Evolutionary conservation across 1,140 invertebrate species (phyloP).

Genomic region (Piezodorus guildinii): DNA sequence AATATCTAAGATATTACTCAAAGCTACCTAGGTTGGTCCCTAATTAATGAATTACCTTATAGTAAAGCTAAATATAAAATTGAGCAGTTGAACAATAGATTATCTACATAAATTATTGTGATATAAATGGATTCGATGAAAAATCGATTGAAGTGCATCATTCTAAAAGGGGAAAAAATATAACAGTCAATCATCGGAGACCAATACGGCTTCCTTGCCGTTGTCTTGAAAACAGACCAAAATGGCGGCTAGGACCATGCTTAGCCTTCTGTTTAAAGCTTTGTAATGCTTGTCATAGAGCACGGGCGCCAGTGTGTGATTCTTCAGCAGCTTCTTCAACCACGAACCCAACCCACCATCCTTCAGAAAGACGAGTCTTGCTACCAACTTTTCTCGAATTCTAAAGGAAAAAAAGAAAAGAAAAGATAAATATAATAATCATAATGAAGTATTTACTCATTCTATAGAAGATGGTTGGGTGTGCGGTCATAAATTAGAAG

Average conservation of each 20-base stretch:
- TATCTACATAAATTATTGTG: too few species aligned
- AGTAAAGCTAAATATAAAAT: too few species aligned
- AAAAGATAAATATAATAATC: not conserved
- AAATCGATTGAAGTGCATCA: too few species aligned
- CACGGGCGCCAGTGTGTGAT: conserved; percentile 45
- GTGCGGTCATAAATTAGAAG: too few species aligned
- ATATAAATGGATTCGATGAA: too few species aligned
- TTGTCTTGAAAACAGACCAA: conserved; percentile 16
- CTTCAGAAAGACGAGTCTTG: conserved; percentile 53
- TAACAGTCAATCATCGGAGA: not conserved
- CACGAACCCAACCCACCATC: conserved; percentile 47
- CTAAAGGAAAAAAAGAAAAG: conserved; percentile 38
- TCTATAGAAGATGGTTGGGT: too few species aligned
- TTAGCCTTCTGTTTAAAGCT: conserved; percentile 67
- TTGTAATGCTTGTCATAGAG: conserved; percentile 59
- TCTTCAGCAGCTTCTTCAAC: conserved; percentile 37
- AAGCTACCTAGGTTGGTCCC: too few species aligned
- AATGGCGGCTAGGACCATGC: conserved; percentile 49
- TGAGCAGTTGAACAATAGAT: too few species aligned
- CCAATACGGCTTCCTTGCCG: not conserved
- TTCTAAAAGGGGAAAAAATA: too few species aligned
- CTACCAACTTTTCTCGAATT: conserved; percentile 53
- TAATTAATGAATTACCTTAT: too few species aligned
- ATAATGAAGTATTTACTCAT: too few species aligned
- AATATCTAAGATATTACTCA: too few species aligned